These are phyloP conservation scores for Tyrannus savana DNA, from an alignment of 2,113 vertebrate species.

Conservation along the genomic window DNA sequence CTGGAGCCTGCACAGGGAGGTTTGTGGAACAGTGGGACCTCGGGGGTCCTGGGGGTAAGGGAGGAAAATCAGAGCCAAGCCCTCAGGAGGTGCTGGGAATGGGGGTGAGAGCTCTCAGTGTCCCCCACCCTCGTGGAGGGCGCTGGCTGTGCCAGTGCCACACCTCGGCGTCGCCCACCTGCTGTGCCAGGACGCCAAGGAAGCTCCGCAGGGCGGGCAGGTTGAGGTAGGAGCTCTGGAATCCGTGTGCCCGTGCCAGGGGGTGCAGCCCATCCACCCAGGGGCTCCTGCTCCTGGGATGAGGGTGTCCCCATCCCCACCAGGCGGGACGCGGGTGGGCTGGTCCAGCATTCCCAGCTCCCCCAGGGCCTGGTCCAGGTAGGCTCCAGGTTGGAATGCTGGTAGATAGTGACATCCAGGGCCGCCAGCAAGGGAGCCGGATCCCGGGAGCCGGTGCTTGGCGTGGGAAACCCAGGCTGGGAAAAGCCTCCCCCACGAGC, in stretches of 20 bases:
- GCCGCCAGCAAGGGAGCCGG: not conserved
- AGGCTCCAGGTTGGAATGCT: not conserved
- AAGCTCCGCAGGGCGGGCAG: not conserved
- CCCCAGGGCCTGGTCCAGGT: not conserved
- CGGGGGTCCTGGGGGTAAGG: not conserved
- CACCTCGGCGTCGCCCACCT: not conserved
- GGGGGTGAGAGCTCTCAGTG: accelerated
- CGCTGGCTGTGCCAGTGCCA: accelerated
- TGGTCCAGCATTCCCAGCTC: not conserved
- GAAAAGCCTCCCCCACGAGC: not conserved
- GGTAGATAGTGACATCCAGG: not conserved
- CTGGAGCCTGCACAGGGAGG: not conserved
- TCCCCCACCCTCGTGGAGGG: not conserved
- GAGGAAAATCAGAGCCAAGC: not conserved
- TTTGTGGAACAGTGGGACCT: accelerated
- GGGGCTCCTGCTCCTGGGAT: not conserved
- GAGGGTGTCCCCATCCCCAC: not conserved
- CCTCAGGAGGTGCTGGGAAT: accelerated
- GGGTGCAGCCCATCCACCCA: not conserved
- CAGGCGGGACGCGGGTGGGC: not conserved
- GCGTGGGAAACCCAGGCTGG: not conserved
- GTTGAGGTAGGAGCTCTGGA: not conserved
- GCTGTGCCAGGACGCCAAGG: not conserved
- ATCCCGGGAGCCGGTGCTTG: accelerated
- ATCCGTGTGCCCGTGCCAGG: not conserved